A percentile compares a stretch with the other conserved stretches of the same genome.
These are phyloP conservation scores for Seira musarum DNA, from an alignment of 2,888 invertebrate genomes.

Conservation along the genomic window DNA sequence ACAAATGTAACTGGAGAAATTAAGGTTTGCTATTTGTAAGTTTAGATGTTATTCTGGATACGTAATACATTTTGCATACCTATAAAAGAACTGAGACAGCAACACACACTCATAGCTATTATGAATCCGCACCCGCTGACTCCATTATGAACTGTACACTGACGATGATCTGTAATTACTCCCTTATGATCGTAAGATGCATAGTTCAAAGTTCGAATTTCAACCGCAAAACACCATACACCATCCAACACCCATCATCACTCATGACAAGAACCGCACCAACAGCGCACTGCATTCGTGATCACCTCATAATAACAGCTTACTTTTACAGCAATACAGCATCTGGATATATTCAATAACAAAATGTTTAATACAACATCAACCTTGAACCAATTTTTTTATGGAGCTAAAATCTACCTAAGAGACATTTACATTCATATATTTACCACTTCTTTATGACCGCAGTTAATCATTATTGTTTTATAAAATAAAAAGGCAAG, in stretches of 20 bases:
- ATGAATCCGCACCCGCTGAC: too few species aligned
- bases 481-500: conserved; percentile 47
- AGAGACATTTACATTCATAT: conserved; percentile 5
- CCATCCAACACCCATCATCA: conserved; percentile 55
- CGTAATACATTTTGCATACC: too few species aligned
- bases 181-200: too few species aligned
- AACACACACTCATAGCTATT: too few species aligned
- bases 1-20: too few species aligned
- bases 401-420: conserved; percentile 8
- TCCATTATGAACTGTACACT: too few species aligned
- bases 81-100: too few species aligned
- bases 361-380: conserved; percentile 52
- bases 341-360: conserved; percentile 65
- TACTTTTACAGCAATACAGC: conserved; percentile 65
- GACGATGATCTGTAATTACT: too few species aligned
- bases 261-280: conserved; percentile 60
- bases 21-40: too few species aligned
- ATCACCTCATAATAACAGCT: conserved; percentile 66
- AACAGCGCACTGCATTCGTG: conserved; percentile 65
- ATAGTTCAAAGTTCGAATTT: conserved; percentile 35
- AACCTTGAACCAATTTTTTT: conserved; percentile 15
- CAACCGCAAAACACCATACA: conserved; percentile 55
- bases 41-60: too few species aligned
- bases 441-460: conserved; percentile 4
- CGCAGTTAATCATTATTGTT: conserved; percentile 4